Percentiles rank a stretch among this genome's conserved stretches.
Evolutionary conservation across 2,797 vertebrate species (phyloP).

Genomic region (Columba guinea): DNA sequence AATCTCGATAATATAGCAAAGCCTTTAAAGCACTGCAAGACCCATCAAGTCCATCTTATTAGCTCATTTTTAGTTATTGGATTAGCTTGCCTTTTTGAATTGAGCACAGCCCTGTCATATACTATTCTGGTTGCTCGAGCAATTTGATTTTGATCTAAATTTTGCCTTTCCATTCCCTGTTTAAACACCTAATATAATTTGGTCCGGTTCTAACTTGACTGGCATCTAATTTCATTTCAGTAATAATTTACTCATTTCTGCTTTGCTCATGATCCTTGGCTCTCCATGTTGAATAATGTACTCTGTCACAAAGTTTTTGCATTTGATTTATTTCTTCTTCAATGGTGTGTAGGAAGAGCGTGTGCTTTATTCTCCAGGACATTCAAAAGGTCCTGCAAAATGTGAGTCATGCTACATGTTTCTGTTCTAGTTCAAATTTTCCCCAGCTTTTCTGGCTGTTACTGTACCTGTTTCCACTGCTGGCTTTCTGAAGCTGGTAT

Average conservation of each 20-base stretch:
- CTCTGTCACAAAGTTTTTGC: background rate
- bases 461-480: background rate
- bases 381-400: background rate
- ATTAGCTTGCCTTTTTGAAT: constrained; percentile 23
- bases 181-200: background rate
- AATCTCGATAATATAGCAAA: background rate
- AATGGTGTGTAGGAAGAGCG: background rate
- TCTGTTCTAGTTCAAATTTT: background rate
- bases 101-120: background rate
- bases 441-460: background rate
- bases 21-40: background rate
- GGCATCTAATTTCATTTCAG: constrained; percentile 17
- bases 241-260: constrained; percentile 5
- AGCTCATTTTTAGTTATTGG: constrained; percentile 29
- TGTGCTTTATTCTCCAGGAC: background rate
- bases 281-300: background rate
- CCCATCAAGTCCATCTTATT: constrained; percentile 3
- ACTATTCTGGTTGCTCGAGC: background rate
- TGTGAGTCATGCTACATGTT: background rate
- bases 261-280: background rate
- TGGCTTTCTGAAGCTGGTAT: background rate
- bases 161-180: background rate
- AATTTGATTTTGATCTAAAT: constrained; percentile 34
- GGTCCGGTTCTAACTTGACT: background rate
- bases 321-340: background rate